These are phyloP conservation scores for Chamaetylas fuelleborni DNA, from an alignment of 2,113 vertebrate genomes.

Conservation along the genomic window DNA sequence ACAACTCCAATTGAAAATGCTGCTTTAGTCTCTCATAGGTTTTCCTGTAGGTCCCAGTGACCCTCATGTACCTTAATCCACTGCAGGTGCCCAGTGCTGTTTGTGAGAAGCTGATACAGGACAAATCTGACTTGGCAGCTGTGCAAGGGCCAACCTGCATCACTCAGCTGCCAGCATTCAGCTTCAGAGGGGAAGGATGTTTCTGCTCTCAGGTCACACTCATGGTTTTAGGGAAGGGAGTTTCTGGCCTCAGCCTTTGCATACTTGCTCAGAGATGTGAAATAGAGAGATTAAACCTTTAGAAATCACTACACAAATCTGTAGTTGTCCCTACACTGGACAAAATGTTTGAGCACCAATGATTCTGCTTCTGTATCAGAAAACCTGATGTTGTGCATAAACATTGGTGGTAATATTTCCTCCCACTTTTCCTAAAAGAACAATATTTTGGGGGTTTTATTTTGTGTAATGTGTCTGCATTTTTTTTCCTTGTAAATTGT, in stretches of 20 bases:
- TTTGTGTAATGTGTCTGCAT: neutral
- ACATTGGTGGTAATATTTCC: neutral
- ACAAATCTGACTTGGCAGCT: neutral
- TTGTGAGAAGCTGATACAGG: neutral
- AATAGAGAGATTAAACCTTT: fast-evolving
- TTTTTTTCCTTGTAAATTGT: neutral
- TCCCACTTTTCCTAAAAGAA: neutral
- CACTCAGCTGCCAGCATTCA: neutral
- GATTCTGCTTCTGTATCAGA: neutral
- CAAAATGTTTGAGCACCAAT: neutral
- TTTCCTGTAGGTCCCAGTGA: neutral
- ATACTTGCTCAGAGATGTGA: fast-evolving
- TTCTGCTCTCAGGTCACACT: neutral
- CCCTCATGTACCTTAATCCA: fast-evolving
- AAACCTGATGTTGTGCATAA: neutral
- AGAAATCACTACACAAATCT: neutral
- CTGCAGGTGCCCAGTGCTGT: neutral
- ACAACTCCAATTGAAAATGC: neutral
- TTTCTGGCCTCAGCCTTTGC: neutral
- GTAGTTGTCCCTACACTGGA: neutral
- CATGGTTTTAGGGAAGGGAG: neutral
- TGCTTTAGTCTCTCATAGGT: neutral
- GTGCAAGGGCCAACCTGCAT: neutral
- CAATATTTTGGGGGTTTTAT: neutral
- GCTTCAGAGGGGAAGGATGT: neutral